phyloP scores from a whole-genome alignment of 2,113 vertebrate genomes.

The Eira barbara region DNA sequence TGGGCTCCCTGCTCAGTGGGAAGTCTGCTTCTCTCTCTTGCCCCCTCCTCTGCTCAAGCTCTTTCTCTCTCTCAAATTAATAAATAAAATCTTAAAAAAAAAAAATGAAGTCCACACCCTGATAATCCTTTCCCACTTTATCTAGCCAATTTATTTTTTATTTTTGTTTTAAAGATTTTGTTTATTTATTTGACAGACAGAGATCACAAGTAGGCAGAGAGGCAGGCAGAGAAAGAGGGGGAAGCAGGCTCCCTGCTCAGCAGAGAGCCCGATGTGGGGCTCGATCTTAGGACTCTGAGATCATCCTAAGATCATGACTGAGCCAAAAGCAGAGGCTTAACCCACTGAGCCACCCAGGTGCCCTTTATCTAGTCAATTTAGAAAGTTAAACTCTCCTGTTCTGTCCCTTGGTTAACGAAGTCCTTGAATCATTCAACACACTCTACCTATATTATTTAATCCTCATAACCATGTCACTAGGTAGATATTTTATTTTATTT shows the following conservation, averaged over 20 bases:
- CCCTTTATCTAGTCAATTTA: background rate
- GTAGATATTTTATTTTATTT: conserved; percentile 12
- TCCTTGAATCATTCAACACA: background rate
- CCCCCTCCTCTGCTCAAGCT: too few species aligned
- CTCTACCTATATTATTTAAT: background rate
- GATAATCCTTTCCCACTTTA: background rate
- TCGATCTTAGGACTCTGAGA: too few species aligned
- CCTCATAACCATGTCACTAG: background rate
- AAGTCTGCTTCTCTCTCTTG: background rate
- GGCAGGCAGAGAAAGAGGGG: too few species aligned
- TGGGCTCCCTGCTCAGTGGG: background rate
- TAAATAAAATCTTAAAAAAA: background rate
- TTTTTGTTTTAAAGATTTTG: too few species aligned
- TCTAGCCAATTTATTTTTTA: too few species aligned
- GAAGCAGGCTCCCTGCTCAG: too few species aligned
- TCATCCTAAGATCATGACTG: too few species aligned
- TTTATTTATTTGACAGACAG: too few species aligned
- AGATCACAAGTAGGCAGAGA: too few species aligned
- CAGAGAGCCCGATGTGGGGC: too few species aligned
- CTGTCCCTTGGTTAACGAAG: background rate
- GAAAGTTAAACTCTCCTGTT: background rate
- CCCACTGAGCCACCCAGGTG: too few species aligned
- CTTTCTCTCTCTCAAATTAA: background rate
- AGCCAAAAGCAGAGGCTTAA: too few species aligned
- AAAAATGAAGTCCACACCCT: background rate